Percentiles rank a stretch among this genome's conserved stretches.
Conservation (phyloP, 2,113 vertebrate species). For the Herpetotheres cachinnans region DNA sequence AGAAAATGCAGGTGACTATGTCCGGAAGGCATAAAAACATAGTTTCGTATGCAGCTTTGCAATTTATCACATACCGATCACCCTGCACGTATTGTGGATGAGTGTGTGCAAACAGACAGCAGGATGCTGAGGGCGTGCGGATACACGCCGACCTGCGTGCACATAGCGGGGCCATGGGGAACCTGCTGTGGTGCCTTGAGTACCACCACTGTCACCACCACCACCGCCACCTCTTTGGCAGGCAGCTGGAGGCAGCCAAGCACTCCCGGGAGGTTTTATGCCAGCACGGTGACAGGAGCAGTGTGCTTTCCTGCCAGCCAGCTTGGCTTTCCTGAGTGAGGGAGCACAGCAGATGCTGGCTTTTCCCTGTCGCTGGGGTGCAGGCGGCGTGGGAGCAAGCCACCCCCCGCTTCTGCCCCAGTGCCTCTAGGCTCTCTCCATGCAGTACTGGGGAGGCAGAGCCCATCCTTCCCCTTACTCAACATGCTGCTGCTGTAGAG, state of each 20-base stretch:
- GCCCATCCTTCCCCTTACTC: neutral
- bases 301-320: neutral
- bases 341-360: fast-evolving
- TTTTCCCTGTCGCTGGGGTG: fast-evolving
- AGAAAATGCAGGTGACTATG: slow-evolving; percentile 11
- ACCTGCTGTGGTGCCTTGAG: neutral
- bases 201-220: neutral
- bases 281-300: neutral
- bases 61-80: neutral
- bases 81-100: neutral
- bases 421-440: neutral
- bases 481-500: neutral
- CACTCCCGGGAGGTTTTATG: fast-evolving
- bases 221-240: neutral
- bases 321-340: fast-evolving
- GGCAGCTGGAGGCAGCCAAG: neutral
- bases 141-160: fast-evolving
- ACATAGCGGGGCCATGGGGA: fast-evolving
- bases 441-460: neutral
- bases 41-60: neutral
- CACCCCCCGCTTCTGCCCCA: fast-evolving
- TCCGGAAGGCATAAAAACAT: neutral
- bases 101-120: neutral
- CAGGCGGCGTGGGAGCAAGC: fast-evolving
- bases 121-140: neutral